Percentiles rank a stretch among this genome's conserved stretches.
phyloP scores from a whole-genome alignment of 1,140 invertebrate species.

The Lithobius niger region DNA sequence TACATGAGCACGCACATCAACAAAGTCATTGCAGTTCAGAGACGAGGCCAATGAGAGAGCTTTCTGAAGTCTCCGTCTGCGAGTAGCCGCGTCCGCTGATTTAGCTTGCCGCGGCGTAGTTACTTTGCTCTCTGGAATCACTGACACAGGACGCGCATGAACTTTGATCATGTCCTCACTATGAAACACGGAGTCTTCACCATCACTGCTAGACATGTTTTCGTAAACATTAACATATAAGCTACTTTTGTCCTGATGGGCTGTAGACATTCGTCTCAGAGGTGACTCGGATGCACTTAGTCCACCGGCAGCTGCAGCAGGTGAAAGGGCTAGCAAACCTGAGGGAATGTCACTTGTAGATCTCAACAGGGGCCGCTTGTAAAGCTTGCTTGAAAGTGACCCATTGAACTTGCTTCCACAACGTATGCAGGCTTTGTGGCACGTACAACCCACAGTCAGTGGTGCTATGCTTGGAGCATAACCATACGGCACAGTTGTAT shows the following conservation, averaged over 20 bases:
- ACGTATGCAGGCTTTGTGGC: not conserved
- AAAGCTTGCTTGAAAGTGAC: too few species aligned
- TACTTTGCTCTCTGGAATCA: not conserved
- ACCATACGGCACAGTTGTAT: not conserved
- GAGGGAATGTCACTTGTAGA: not conserved
- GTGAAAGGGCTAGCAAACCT: too few species aligned
- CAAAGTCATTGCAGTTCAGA: not conserved
- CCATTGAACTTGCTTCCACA: not conserved
- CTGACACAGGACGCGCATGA: not conserved
- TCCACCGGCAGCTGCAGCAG: too few species aligned
- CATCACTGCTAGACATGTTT: not conserved
- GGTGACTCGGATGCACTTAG: too few species aligned
- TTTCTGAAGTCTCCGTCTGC: not conserved
- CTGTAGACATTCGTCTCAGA: not conserved
- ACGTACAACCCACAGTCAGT: not conserved
- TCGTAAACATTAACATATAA: not conserved
- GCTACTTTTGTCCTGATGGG: not conserved
- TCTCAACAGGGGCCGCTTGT: too few species aligned
- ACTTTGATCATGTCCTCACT: conserved; percentile 3
- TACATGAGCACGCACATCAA: not conserved
- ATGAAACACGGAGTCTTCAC: not conserved
- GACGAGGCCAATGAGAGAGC: not conserved
- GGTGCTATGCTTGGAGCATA: too few species aligned
- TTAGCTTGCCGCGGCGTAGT: not conserved
- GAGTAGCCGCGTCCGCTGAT: not conserved